Base-by-base conservation (phyloP, 1,140 invertebrate species). In the Drosophila sechellia region DNA sequence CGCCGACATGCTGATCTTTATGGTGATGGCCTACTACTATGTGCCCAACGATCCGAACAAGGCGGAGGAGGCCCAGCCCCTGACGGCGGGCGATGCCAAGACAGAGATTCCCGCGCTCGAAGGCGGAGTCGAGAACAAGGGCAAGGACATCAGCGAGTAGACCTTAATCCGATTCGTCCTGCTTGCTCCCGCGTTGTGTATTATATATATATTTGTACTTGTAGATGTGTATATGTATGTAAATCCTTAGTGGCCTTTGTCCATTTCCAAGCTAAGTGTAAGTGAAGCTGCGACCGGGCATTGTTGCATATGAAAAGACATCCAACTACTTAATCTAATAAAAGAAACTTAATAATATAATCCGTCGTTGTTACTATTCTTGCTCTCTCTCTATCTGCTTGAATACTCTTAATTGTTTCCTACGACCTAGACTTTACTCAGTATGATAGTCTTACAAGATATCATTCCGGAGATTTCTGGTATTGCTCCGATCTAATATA, bases 1-100 rank as follows among this genome's bases (percentile, higher is more conserved):
- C 46, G 80, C 94, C 0, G 97, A 97, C 77, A 97, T 98, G 93
- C 39, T 96, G 0, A 91, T 98, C 20, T 98, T 99, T 86, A 94
- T 94, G 45, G 87, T 95, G 0, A 95, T 99, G 94, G 96, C 96
- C 1, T 93, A 94, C 57, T 93, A 93, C 50, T 97, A 97, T 81
- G 94, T 95, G 48, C 85, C 91, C 6, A 90, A 91, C n/a, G 54
- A 91, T 59, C 77, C 89, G 22, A 71, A 71, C 27, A 55, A 66
- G 39, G 75, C 54, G 2, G 75, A 71, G 2, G 90, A 90, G 55
- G 27, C 17, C 0, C 58, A 80, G 37, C 81, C 84, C 0, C 49
- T 91, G 48, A 89, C 90, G 1, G 53, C 37, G 8, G 52, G 10
- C 31, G 45, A 49, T 20, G 34, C n/a, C 2, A 76, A 56, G 37